Conservation (phyloP, 37 sponge, comb jelly and placozoan genomes). For the Corticium candelabrum region DNA sequence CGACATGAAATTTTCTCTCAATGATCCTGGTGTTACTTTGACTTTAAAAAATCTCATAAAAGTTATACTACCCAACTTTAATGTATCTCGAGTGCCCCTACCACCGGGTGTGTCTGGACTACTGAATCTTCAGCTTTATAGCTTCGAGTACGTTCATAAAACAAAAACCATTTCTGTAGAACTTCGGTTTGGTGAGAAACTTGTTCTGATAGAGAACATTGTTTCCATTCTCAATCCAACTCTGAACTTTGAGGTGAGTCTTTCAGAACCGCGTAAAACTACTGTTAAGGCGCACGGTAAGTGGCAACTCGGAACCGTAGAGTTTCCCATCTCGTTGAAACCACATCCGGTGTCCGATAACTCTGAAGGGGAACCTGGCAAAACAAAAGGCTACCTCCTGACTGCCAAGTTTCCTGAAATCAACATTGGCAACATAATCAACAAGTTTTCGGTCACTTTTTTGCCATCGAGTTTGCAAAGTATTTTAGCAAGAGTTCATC, state of each 20-base stretch:
- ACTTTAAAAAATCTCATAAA: background rate
- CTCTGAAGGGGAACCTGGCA: background rate
- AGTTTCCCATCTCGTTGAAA: background rate
- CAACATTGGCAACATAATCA: background rate
- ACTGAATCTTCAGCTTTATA: background rate
- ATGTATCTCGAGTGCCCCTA: background rate
- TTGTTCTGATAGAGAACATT: background rate
- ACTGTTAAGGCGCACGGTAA: background rate
- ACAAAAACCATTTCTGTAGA: background rate
- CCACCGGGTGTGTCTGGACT: background rate
- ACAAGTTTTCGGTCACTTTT: background rate
- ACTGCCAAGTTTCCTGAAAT: background rate
- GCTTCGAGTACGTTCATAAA: background rate
- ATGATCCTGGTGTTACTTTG: background rate
- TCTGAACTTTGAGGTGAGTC: background rate
- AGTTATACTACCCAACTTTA: background rate
- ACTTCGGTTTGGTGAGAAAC: background rate
- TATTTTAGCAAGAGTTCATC: background rate
- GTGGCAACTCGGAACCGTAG: background rate
- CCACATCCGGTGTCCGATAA: background rate
- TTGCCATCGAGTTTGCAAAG: background rate
- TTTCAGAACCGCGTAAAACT: background rate
- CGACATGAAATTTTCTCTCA: background rate
- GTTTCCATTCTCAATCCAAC: background rate
- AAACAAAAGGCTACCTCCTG: background rate